Percentiles rank a stretch among this genome's conserved stretches.
These are phyloP conservation scores for Steinernema hermaphroditum DNA, from an alignment of 2,888 invertebrate species.

Conservation along the genomic window DNA sequence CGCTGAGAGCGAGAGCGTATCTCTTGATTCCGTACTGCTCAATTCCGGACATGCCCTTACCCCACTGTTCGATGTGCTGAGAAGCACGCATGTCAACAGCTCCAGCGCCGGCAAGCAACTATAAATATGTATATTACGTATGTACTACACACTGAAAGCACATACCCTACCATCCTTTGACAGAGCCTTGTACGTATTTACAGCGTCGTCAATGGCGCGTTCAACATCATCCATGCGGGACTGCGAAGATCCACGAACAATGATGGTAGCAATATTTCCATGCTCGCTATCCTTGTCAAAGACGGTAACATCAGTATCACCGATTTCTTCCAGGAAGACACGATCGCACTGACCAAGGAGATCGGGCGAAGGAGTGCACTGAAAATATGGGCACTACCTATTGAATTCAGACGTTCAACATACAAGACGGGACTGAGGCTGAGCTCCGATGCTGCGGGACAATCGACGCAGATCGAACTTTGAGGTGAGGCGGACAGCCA, in stretches of 20 bases:
- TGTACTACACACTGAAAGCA: neutral
- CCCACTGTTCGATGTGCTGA: conserved; percentile 81
- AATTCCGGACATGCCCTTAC: conserved; percentile 76
- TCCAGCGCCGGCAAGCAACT: conserved; percentile 87
- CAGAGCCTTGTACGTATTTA: conserved; percentile 93
- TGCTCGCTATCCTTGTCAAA: conserved; percentile 83
- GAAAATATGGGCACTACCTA: conserved; percentile 38
- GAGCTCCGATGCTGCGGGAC: conserved; percentile 83
- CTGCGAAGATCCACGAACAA: conserved; percentile 92
- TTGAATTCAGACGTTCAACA: conserved; percentile 66
- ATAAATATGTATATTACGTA: conserved; percentile 60
- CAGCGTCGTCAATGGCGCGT: conserved; percentile 95
- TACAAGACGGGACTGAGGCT: conserved; percentile 75
- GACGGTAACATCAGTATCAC: conserved; percentile 90
- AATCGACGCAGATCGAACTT: conserved; percentile 94
- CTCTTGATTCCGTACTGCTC: conserved; percentile 96
- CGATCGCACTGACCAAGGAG: conserved; percentile 88
- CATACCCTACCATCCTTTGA: conserved; percentile 72
- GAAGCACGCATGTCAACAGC: conserved; percentile 92
- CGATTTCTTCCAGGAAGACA: conserved; percentile 87
- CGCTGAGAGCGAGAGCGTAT: conserved; percentile 82
- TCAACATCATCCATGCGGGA: conserved; percentile 99
- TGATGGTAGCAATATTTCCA: conserved; percentile 86
- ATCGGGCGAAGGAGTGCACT: conserved; percentile 80
- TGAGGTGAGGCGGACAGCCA: conserved; percentile 91